These are phyloP conservation scores for Pelecanus crispus DNA, from an alignment of 2,113 vertebrate species.

Conservation along the genomic window DNA sequence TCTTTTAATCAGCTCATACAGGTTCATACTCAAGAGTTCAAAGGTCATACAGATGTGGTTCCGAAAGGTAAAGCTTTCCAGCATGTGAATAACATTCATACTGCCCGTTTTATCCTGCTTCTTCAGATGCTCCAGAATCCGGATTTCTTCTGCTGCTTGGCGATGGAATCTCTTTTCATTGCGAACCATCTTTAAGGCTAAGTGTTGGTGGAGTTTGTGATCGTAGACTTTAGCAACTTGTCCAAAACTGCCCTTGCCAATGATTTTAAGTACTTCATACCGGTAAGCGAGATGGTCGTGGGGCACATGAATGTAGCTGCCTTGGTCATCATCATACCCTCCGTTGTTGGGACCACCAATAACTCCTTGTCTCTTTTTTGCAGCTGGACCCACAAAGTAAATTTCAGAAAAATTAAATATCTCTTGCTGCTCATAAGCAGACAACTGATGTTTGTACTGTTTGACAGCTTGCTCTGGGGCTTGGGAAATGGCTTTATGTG, in stretches of 20 bases:
- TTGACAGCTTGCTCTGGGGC: conserved; percentile 89
- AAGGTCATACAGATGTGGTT: conserved; percentile 99
- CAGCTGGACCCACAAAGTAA: conserved; percentile 93
- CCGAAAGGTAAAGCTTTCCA: conserved; percentile 97
- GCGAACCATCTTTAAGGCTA: conserved; percentile 96
- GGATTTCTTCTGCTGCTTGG: conserved; percentile 95
- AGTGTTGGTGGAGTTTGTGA: conserved; percentile 92
- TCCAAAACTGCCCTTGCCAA: conserved; percentile 97
- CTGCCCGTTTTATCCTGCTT: conserved; percentile 93
- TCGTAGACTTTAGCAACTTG: conserved; percentile 97
- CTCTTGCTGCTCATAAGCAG: conserved; percentile 88
- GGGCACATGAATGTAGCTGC: conserved; percentile 90
- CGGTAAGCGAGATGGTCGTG: conserved; percentile 95
- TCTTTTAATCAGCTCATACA: conserved; percentile 98
- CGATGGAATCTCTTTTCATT: conserved; percentile 97
- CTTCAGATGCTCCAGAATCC: conserved; percentile 94
- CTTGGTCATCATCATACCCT: conserved; percentile 94
- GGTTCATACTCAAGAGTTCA: conserved; percentile 94
- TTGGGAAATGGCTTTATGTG: conserved; percentile 74
- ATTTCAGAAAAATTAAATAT: conserved; percentile 87
- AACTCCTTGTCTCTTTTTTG: conserved; percentile 90
- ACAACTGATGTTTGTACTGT: conserved; percentile 87
- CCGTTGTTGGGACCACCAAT: conserved; percentile 89
- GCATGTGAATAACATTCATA: conserved; percentile 97
- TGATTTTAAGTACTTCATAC: conserved; percentile 96